Evolutionary conservation across 1,140 invertebrate species (phyloP).

Genomic region (Lepidostoma basale): DNA sequence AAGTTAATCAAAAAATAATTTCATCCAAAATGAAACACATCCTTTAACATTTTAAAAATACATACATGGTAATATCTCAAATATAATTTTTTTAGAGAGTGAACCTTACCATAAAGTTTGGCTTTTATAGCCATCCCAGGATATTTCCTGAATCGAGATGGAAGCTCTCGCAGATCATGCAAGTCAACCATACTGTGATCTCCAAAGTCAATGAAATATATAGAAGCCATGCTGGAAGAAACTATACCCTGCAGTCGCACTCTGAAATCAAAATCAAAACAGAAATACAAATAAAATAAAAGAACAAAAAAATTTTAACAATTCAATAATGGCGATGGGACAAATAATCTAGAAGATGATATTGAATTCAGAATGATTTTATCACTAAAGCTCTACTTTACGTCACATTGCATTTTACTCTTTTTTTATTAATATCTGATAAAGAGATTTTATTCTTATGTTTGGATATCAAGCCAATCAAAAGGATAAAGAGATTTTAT

Average conservation of each 20-base stretch:
- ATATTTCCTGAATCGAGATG: conserved; percentile 51
- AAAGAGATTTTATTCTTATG: too few species aligned
- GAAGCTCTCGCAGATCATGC: conserved; percentile 39
- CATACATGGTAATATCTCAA: not conserved
- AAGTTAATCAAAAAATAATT: too few species aligned
- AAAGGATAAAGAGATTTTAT: too few species aligned
- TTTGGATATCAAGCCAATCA: too few species aligned
- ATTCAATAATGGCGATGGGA: too few species aligned
- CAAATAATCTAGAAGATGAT: too few species aligned
- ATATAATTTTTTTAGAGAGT: not conserved
- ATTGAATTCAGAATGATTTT: too few species aligned
- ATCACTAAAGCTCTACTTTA: too few species aligned
- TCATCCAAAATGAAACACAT: not conserved
- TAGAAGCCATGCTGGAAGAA: conserved; percentile 53
- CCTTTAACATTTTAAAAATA: not conserved
- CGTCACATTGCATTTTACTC: too few species aligned
- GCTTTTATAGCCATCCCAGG: conserved; percentile 58
- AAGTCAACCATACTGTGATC: conserved; percentile 52
- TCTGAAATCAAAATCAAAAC: conserved; percentile 44
- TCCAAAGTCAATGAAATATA: conserved; percentile 59
- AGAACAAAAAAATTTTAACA: too few species aligned
- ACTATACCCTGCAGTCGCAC: conserved; percentile 53
- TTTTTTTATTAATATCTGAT: too few species aligned
- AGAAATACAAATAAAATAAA: not conserved
- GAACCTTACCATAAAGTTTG: conserved; percentile 51